A percentile compares a stretch with the other conserved stretches of the same genome.
These are phyloP conservation scores for Montipora capitata DNA, from an alignment of 92 coral and sea anemone species.

Conservation along the genomic window DNA sequence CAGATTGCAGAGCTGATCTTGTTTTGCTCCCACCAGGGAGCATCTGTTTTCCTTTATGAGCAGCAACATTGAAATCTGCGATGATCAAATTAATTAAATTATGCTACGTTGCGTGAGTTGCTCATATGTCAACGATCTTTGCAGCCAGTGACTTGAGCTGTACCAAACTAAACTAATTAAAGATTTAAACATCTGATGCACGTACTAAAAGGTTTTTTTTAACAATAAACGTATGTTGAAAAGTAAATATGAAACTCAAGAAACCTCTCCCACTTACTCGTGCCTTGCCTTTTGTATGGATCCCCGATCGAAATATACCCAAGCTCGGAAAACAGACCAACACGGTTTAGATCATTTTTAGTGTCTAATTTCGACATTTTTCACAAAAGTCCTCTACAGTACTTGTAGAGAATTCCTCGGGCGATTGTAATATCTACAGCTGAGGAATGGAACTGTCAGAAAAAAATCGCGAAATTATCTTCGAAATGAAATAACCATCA, in stretches of 20 bases:
- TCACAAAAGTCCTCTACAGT: neutral
- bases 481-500: neutral
- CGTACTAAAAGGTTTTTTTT: too few species aligned
- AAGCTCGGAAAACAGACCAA: conserved; percentile 94
- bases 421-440: neutral
- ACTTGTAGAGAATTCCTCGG: neutral
- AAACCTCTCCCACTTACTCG: conserved; percentile 67
- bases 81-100: too few species aligned
- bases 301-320: conserved; percentile 98
- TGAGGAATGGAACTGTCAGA: neutral
- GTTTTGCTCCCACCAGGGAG: conserved; percentile 97
- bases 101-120: too few species aligned
- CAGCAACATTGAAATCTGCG: conserved; percentile 89
- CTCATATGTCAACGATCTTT: too few species aligned
- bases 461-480: neutral
- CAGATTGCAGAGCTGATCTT: conserved; percentile 88
- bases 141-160: too few species aligned
- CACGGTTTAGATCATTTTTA: conserved; percentile 94
- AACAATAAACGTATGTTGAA: too few species aligned
- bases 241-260: neutral
- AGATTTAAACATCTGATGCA: too few species aligned
- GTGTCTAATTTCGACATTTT: conserved; percentile 77
- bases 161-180: too few species aligned
- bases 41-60: conserved; percentile 98
- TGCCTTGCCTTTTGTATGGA: conserved; percentile 80